Percentiles rank a stretch among this genome's conserved stretches.
Evolutionary conservation across 2,797 vertebrate species (phyloP).

Genomic region (Intellagama lesueurii): DNA sequence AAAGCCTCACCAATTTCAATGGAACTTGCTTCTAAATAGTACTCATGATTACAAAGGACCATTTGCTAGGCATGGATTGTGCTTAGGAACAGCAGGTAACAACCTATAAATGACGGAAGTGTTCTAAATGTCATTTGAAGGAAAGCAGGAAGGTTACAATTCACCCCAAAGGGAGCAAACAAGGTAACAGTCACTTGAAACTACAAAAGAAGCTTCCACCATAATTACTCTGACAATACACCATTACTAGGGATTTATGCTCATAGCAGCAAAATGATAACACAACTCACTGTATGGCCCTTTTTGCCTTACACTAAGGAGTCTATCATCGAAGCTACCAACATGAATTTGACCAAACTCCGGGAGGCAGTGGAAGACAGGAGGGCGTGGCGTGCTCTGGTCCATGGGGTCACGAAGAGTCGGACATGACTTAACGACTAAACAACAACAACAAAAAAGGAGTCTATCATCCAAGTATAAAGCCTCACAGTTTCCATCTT

Average conservation of each 20-base stretch:
- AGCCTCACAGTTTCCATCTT: conserved; percentile 1
- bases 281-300: not conserved
- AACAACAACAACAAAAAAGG: too few species aligned
- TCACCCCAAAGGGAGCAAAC: not conserved
- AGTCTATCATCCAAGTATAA: not conserved
- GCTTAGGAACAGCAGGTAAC: not conserved
- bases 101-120: conserved; percentile 6
- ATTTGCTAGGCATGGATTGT: not conserved
- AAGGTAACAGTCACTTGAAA: not conserved
- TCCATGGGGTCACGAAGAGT: too few species aligned
- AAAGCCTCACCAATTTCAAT: not conserved
- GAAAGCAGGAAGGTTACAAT: not conserved
- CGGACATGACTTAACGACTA: too few species aligned
- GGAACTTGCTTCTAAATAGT: not conserved
- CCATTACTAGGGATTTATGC: conserved; percentile 18
- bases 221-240: not conserved
- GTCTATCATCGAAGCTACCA: not conserved
- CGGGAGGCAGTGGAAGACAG: too few species aligned
- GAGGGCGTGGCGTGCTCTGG: too few species aligned
- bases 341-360: too few species aligned
- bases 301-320: not conserved
- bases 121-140: not conserved
- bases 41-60: not conserved
- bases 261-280: not conserved
- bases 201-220: not conserved